These are phyloP conservation scores for Nemopilema nomurai DNA, from an alignment of 30 jellyfish, hydroid and myxozoan species.

Conservation along the genomic window DNA sequence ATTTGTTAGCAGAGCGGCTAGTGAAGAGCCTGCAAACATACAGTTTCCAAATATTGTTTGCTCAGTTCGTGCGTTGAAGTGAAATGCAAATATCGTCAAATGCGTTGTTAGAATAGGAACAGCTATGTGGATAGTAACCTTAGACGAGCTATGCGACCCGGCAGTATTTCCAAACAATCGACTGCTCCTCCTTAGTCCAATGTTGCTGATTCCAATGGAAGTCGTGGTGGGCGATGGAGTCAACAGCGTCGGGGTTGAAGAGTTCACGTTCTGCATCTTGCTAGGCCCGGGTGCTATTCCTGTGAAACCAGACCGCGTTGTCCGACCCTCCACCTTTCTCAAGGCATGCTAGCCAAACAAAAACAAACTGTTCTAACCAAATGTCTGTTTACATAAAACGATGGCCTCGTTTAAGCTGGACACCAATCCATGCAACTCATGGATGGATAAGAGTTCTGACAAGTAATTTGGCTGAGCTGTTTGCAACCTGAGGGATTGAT, in stretches of 20 bases:
- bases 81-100: no score
- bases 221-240: conserved; percentile 81
- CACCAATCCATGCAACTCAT: no score
- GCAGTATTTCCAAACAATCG: conserved; percentile 80
- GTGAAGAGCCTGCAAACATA: no score
- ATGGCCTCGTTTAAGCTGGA: no score
- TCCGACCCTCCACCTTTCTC: conserved; percentile 58
- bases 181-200: conserved; percentile 87
- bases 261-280: conserved; percentile 22
- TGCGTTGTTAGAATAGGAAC: no score
- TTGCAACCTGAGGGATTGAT: no score
- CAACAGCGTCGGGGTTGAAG: conserved; percentile 58
- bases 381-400: not conserved
- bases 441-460: no score
- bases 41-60: no score
- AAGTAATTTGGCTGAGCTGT: no score
- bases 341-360: conserved; percentile 16
- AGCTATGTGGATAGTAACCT: conserved; percentile 18
- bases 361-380: not conserved
- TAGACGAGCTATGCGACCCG: conserved; percentile 31
- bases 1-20: no score
- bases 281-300: conserved; percentile 73
- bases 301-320: conserved; percentile 62
- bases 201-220: conserved; percentile 36
- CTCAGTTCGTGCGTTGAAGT: no score